A percentile compares a stretch with the other conserved stretches of the same genome.
These are phyloP conservation scores for Hirundo rustica DNA, from an alignment of 2,797 vertebrate species.

Conservation along the genomic window DNA sequence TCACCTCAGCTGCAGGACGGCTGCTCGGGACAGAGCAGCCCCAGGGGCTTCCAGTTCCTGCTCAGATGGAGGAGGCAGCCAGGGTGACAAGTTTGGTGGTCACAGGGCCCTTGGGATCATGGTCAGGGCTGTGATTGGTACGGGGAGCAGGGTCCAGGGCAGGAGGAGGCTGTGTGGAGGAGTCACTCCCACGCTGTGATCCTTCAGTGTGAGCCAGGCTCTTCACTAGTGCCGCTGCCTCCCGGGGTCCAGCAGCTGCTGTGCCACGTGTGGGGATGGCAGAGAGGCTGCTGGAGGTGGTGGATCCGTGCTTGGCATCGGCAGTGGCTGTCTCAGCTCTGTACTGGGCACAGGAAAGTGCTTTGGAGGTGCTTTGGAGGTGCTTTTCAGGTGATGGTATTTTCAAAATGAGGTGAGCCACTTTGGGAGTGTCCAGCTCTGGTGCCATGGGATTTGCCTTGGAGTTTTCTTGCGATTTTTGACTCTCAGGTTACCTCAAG, in stretches of 20 bases:
- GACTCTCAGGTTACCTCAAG: not conserved
- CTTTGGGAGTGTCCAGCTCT: not conserved
- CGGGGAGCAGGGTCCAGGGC: not conserved
- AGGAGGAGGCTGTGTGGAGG: not conserved
- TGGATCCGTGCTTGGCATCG: not conserved
- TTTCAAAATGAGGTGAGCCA: not conserved
- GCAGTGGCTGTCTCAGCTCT: not conserved
- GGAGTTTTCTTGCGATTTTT: rapidly evolving
- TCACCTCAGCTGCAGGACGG: not conserved
- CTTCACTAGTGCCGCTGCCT: rapidly evolving
- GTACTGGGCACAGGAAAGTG: not conserved
- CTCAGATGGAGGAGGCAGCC: not conserved
- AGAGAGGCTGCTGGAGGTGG: not conserved
- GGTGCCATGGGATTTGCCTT: not conserved
- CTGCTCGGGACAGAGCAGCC: not conserved
- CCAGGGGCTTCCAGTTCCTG: not conserved
- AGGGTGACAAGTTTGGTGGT: not conserved
- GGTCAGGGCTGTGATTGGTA: rapidly evolving
- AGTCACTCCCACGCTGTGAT: not conserved
- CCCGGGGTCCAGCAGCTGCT: rapidly evolving
- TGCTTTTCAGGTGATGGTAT: not conserved
- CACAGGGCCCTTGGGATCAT: rapidly evolving
- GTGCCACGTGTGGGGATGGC: not conserved
- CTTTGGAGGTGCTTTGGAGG: not conserved
- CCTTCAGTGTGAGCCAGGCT: not conserved